These are phyloP conservation scores for Drosophila mulleri DNA, from an alignment of 2,888 invertebrate species.

Conservation along the genomic window DNA sequence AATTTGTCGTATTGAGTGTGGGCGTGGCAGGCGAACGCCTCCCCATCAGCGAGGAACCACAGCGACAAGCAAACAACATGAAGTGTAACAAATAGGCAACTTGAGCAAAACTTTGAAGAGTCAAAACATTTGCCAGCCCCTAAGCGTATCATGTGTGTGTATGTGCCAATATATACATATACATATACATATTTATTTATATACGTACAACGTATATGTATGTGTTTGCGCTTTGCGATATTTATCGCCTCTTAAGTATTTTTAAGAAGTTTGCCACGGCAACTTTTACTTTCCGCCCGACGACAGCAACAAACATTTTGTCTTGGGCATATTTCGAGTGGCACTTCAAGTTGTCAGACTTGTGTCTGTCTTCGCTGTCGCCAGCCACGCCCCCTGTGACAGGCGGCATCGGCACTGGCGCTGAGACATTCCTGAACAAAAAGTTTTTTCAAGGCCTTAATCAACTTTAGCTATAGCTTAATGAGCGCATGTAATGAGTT, in stretches of 20 bases:
- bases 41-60: constrained; percentile 3
- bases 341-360: constrained; percentile 59
- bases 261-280: constrained; percentile 72
- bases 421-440: constrained; percentile 42
- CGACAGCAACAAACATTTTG: constrained; percentile 61
- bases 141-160: constrained; percentile 37
- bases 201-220: constrained; percentile 14
- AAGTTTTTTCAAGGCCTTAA: constrained; percentile 76
- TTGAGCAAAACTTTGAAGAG: constrained; percentile 72
- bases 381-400: not conserved
- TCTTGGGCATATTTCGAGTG: constrained; percentile 62
- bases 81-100: constrained; percentile 69
- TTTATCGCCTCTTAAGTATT: constrained; percentile 80
- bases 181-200: constrained; percentile 8
- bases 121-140: constrained; percentile 51
- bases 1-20: constrained; percentile 39
- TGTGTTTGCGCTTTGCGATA: constrained; percentile 61
- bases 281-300: constrained; percentile 60
- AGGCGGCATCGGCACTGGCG: not conserved
- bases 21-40: constrained; percentile 20
- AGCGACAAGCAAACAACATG: constrained; percentile 31
- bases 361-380: constrained; percentile 15
- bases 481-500: constrained; percentile 72
- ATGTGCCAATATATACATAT: not conserved
- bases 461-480: constrained; percentile 70